Evolutionary conservation across 64 coral and sea anemone genomes (phyloP).

Genomic region (Dendrophyllia cribrosa): DNA sequence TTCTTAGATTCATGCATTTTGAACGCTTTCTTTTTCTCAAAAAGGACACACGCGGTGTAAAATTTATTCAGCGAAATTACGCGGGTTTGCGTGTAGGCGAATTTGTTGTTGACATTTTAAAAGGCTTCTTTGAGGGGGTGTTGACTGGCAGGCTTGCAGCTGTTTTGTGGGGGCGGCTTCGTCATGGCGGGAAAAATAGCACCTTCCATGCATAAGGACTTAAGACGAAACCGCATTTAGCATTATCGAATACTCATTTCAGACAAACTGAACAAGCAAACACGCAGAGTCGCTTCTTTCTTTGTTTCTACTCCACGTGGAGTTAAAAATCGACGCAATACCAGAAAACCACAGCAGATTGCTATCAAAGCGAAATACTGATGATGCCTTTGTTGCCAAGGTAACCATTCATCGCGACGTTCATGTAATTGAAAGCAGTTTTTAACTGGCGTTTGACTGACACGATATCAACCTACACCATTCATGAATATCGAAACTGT

Average conservation of each 20-base stretch:
- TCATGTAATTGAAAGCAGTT: not conserved
- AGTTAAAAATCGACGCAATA: not conserved
- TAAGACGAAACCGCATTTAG: constrained; percentile 11
- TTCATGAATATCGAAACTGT: not conserved
- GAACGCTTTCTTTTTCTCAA: not conserved
- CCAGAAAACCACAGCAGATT: not conserved
- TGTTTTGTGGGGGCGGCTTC: constrained; percentile 13
- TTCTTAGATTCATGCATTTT: not conserved
- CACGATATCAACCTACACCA: not conserved
- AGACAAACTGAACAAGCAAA: not conserved
- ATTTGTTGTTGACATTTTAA: constrained; percentile 1
- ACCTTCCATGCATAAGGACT: not conserved
- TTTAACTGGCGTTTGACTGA: not conserved
- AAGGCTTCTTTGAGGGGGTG: not conserved
- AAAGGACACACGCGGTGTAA: not conserved
- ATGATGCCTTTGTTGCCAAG: not conserved
- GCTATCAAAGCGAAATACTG: not conserved
- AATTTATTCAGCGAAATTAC: not conserved
- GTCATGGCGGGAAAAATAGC: not conserved
- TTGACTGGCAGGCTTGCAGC: constrained; percentile 8
- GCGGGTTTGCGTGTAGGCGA: not conserved
- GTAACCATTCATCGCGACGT: constrained; percentile 30
- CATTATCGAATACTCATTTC: not conserved
- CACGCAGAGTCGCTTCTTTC: not conserved
- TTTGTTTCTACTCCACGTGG: not conserved